Conservation (phyloP, 1,140 invertebrate species). For the Cyphomyrmex costatus region DNA sequence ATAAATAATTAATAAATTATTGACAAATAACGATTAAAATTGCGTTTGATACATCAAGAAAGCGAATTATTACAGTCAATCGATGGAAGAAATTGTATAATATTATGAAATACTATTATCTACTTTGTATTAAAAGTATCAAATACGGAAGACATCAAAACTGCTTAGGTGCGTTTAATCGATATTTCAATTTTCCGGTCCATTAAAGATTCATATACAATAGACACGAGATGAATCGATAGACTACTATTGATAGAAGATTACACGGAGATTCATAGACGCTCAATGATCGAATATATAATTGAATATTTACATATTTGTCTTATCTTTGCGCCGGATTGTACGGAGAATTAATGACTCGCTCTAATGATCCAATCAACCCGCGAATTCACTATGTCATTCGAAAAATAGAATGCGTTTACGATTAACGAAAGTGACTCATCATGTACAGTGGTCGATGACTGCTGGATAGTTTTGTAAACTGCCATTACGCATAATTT, state of each 20-base stretch:
- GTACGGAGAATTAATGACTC: not conserved
- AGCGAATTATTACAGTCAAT: not conserved
- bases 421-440: conserved; percentile 56
- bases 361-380: conserved; percentile 43
- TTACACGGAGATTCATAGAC: conserved; percentile 6
- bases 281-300: not conserved
- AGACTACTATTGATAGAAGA: not conserved
- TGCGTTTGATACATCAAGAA: not conserved
- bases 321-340: not conserved
- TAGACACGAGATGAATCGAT: not conserved
- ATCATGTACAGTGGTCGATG: conserved; percentile 16
- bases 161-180: conserved; percentile 21
- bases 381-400: conserved; percentile 33
- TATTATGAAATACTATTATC: not conserved
- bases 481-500: conserved; percentile 48
- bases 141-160: conserved; percentile 21
- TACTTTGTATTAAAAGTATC: not conserved
- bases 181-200: conserved; percentile 46
- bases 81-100: not conserved
- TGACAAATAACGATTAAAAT: not conserved
- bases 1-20: not conserved
- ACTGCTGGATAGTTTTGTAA: conserved; percentile 45
- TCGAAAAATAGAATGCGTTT: conserved; percentile 28
- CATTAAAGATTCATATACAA: conserved; percentile 40
- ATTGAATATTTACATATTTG: conserved; percentile 50